phyloP scores from a whole-genome alignment of 2,113 vertebrate genomes.

The Halcyon malimbica region DNA sequence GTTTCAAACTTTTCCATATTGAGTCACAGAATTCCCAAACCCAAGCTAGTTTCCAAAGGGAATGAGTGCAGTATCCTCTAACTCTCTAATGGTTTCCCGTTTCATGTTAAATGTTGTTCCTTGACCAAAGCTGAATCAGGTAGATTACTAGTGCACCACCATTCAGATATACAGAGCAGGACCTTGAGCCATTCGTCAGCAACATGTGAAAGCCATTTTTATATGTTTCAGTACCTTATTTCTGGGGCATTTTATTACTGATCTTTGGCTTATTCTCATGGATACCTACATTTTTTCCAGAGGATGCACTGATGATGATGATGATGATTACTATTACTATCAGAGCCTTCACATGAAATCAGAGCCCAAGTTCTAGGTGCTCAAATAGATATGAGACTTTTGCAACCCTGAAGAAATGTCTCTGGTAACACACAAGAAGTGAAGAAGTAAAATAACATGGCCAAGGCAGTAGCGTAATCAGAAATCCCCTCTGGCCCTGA shows the following conservation, averaged over 20 bases:
- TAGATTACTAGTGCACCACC: neutral
- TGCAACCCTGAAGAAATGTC: neutral
- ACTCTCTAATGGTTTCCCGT: neutral
- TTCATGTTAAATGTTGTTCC: neutral
- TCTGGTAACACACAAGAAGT: neutral
- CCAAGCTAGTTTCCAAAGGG: neutral
- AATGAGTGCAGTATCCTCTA: neutral
- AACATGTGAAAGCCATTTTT: neutral
- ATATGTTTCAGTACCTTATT: neutral
- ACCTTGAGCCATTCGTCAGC: neutral
- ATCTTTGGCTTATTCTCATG: neutral
- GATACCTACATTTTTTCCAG: neutral
- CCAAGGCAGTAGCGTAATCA: neutral
- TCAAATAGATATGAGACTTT: neutral
- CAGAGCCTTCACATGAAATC: neutral
- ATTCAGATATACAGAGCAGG: neutral
- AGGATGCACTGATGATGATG: neutral
- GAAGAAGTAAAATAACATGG: neutral
- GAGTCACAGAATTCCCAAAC: neutral
- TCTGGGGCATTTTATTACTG: neutral
- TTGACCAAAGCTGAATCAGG: neutral
- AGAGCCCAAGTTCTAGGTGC: neutral
- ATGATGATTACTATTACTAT: neutral
- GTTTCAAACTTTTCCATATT: neutral
- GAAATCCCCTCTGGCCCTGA: neutral